Evolutionary conservation across 2,888 invertebrate genomes (phyloP).

Genomic region (Cataglyphis albicans): DNA sequence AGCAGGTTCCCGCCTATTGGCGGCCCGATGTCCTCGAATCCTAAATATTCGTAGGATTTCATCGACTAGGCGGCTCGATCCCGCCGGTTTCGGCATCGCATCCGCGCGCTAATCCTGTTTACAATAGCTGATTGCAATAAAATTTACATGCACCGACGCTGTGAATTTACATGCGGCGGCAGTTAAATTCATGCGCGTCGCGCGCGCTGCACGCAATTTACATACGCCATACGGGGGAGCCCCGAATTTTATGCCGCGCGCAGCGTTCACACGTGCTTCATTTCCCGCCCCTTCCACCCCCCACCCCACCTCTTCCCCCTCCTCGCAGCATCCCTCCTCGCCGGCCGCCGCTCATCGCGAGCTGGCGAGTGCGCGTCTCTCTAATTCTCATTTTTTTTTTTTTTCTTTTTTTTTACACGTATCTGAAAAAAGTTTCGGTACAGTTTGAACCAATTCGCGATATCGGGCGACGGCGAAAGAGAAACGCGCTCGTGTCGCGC

Average conservation of each 20-base stretch:
- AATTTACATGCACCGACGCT: conserved; percentile 72
- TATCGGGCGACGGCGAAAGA: conserved; percentile 52
- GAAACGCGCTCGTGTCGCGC: conserved; percentile 39
- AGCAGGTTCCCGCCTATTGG: conserved; percentile 28
- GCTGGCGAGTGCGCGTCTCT: conserved; percentile 27
- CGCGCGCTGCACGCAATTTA: conserved; percentile 67
- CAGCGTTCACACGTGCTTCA: conserved; percentile 75
- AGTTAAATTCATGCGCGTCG: conserved; percentile 76
- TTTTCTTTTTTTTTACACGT: conserved; percentile 21
- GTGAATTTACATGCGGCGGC: conserved; percentile 73
- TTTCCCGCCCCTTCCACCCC: conserved; percentile 55
- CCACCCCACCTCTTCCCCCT: background rate
- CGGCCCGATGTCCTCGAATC: conserved; percentile 71
- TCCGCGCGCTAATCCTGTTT: conserved; percentile 74
- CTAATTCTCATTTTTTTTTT: conserved; percentile 6
- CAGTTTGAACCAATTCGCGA: conserved; percentile 62
- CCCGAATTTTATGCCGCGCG: conserved; percentile 72
- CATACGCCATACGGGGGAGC: conserved; percentile 73
- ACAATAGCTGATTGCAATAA: conserved; percentile 78
- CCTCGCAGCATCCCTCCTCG: background rate
- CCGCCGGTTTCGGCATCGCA: conserved; percentile 69
- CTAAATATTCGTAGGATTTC: conserved; percentile 71
- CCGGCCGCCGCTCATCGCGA: conserved; percentile 13
- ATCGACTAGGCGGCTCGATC: conserved; percentile 61
- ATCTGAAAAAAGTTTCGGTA: conserved; percentile 44